A percentile compares a stretch with the other conserved stretches of the same genome.
These are phyloP conservation scores for Galagoides demidoff DNA, from an alignment of 2,797 vertebrate genomes.

Conservation along the genomic window DNA sequence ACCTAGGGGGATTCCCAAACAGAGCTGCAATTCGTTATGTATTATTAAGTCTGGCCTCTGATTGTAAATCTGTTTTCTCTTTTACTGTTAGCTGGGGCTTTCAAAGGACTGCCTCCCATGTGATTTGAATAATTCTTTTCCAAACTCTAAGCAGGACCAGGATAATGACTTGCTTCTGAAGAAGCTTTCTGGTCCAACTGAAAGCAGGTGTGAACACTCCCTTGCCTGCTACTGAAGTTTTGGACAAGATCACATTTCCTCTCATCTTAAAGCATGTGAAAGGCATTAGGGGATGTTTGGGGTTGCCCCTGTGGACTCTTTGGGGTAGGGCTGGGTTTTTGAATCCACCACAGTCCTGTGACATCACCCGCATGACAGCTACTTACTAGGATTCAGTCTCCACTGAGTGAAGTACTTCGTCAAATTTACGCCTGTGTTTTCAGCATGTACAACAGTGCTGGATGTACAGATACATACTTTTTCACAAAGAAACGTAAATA, in stretches of 20 bases:
- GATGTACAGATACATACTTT: background rate
- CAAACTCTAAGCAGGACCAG: background rate
- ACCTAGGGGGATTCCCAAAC: constrained; percentile 79
- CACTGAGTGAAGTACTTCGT: background rate
- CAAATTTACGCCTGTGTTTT: background rate
- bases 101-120: constrained; percentile 25
- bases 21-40: constrained; percentile 78
- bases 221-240: background rate
- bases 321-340: background rate
- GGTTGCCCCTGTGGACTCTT: background rate
- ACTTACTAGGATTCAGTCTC: background rate
- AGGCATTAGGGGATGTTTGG: background rate
- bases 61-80: constrained; percentile 61
- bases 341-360: background rate
- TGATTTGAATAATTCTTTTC: constrained; percentile 41
- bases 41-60: constrained; percentile 67
- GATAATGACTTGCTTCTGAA: constrained; percentile 25
- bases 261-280: background rate
- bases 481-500: background rate
- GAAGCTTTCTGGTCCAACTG: background rate
- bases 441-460: background rate
- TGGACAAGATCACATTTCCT: background rate
- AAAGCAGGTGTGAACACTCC: background rate
- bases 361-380: background rate
- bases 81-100: constrained; percentile 51